These are phyloP conservation scores for Discoglossus pictus DNA, from an alignment of 2,797 vertebrate species.

Conservation along the genomic window DNA sequence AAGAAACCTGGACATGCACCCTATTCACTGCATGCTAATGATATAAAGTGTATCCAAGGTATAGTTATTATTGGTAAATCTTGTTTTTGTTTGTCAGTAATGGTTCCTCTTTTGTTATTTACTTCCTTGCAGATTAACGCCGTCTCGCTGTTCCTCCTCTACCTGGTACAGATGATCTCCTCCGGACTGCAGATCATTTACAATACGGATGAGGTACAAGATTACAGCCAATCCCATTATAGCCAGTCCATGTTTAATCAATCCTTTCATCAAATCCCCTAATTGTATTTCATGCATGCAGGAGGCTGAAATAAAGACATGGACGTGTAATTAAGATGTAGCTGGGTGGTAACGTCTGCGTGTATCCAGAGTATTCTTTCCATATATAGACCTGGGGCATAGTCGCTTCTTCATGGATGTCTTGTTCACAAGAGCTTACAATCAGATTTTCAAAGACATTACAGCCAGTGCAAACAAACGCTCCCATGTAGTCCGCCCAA, in stretches of 20 bases:
- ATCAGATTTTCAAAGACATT: too few relatives aligned
- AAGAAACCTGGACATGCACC: too few relatives aligned
- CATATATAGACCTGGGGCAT: too few relatives aligned
- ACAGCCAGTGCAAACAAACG: too few relatives aligned
- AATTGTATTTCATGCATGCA: constrained; percentile 27
- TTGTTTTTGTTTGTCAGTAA: constrained; percentile 4
- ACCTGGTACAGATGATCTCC: constrained; percentile 96
- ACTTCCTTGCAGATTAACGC: constrained; percentile 81
- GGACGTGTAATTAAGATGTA: not conserved
- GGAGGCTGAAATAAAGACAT: not conserved
- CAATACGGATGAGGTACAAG: constrained; percentile 93
- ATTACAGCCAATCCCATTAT: constrained; percentile 16
- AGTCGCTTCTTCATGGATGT: too few relatives aligned
- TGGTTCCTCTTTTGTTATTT: constrained; percentile 1
- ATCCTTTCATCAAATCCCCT: constrained; percentile 14
- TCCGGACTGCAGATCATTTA: constrained; percentile 96
- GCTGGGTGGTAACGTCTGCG: too few relatives aligned
- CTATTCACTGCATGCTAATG: too few relatives aligned
- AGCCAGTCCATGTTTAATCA: constrained; percentile 29
- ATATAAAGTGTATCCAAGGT: too few relatives aligned
- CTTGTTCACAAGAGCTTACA: too few relatives aligned
- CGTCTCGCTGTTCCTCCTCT: constrained; percentile 89
- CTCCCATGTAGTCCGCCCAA: too few relatives aligned
- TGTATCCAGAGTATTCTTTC: too few relatives aligned
- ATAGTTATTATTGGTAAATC: too few relatives aligned